A percentile compares a stretch with the other conserved stretches of the same genome.
phyloP scores from a whole-genome alignment of 2,113 vertebrate species.

The Dromiciops gliroides region DNA sequence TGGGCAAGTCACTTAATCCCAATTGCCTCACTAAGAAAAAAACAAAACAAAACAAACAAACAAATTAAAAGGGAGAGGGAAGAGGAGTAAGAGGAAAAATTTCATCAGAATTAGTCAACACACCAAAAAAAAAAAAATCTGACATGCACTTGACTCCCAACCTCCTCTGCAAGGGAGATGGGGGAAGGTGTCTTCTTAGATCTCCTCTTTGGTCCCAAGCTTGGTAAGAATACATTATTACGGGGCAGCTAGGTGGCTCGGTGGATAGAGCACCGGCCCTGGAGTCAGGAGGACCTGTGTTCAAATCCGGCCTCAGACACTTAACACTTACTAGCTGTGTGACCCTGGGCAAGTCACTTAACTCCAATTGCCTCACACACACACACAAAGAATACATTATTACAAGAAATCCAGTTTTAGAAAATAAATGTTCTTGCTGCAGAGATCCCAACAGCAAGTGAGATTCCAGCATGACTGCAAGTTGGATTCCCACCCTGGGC shows the following conservation, averaged over 20 bases:
- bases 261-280: no score
- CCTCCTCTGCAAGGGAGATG: background rate
- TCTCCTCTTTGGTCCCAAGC: background rate
- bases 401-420: slow-evolving; percentile 63
- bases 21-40: no score
- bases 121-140: background rate
- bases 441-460: slow-evolving; percentile 32
- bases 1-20: no score
- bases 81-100: background rate
- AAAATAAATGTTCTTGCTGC: slow-evolving; percentile 64
- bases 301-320: no score
- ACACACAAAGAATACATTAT: slow-evolving; percentile 61
- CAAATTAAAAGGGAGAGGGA: background rate
- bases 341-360: no score
- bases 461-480: background rate
- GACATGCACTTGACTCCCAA: background rate
- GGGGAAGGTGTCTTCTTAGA: background rate
- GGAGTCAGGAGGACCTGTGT: no score
- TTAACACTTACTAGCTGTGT: no score
- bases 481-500: slow-evolving; percentile 27
- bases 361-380: no score
- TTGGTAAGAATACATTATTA: slow-evolving; percentile 50
- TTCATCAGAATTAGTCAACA: background rate
- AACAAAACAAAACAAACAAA: no score
- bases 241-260: no score